Conservation (phyloP, 2,113 vertebrate genomes). For the Chaetura pelagica region DNA sequence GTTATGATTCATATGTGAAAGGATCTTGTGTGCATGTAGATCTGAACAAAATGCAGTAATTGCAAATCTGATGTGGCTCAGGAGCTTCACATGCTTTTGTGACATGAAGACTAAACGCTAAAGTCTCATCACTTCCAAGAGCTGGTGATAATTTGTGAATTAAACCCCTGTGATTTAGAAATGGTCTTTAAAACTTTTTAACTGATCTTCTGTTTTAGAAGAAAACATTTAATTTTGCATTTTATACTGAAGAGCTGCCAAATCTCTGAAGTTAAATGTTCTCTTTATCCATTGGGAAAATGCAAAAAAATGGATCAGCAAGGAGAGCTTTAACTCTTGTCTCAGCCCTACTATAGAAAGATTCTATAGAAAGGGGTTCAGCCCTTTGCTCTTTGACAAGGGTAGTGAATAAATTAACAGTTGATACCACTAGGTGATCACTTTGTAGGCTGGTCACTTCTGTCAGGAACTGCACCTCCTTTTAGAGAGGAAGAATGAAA, state of each 20-base stretch:
- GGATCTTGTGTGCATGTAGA: neutral
- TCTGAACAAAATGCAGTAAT: neutral
- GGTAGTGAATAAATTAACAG: too few relatives aligned
- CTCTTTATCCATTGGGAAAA: neutral
- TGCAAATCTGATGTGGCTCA: neutral
- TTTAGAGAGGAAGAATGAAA: too few relatives aligned
- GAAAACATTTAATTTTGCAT: neutral
- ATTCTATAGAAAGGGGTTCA: neutral
- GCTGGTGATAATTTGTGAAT: neutral
- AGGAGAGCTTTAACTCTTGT: neutral
- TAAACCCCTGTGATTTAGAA: neutral
- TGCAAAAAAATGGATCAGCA: neutral
- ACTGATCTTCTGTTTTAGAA: neutral
- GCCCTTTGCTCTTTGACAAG: neutral
- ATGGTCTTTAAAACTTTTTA: neutral
- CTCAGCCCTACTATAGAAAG: neutral
- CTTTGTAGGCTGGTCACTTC: neutral
- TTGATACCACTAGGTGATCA: neutral
- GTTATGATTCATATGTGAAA: accelerated
- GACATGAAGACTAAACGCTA: neutral
- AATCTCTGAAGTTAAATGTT: neutral
- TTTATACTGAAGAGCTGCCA: neutral
- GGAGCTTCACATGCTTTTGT: neutral
- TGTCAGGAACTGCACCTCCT: neutral
- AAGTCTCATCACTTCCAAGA: neutral